These are phyloP conservation scores for Ectobius pallidus DNA, from an alignment of 2,888 invertebrate species.

Conservation along the genomic window DNA sequence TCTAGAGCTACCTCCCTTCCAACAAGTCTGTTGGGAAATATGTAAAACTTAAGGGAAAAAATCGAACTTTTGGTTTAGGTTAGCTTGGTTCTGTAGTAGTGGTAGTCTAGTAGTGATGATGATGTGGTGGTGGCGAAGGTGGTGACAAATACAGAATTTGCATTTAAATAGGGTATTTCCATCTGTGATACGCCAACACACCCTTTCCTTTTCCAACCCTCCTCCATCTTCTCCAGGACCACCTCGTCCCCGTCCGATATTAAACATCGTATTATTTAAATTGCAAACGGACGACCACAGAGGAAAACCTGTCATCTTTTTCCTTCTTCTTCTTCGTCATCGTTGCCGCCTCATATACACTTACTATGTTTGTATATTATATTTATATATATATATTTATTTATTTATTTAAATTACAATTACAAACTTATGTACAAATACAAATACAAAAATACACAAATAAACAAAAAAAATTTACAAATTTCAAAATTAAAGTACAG, in stretches of 20 bases:
- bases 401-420: too few species aligned
- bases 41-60: constrained; percentile 42
- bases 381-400: too few species aligned
- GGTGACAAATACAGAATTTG: constrained; percentile 57
- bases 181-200: constrained; percentile 56
- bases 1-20: not conserved
- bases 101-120: constrained; percentile 27
- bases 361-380: too few species aligned
- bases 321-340: constrained; percentile 12
- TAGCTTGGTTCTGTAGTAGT: not conserved
- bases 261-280: constrained; percentile 40
- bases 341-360: not conserved
- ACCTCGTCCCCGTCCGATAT: constrained; percentile 17
- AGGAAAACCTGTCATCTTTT: constrained; percentile 26
- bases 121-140: too few species aligned
- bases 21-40: constrained; percentile 40
- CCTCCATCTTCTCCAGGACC: constrained; percentile 22
- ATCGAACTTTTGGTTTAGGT: constrained; percentile 40
- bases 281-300: constrained; percentile 35
- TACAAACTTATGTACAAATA: too few species aligned
- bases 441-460: too few species aligned
- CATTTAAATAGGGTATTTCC: constrained; percentile 71
- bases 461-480: too few species aligned
- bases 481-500: too few species aligned
- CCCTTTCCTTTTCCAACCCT: constrained; percentile 17